Percentiles rank a stretch among this genome's conserved stretches.
phyloP scores from a whole-genome alignment of 2,797 vertebrate genomes.

The Ibycter americanus region DNA sequence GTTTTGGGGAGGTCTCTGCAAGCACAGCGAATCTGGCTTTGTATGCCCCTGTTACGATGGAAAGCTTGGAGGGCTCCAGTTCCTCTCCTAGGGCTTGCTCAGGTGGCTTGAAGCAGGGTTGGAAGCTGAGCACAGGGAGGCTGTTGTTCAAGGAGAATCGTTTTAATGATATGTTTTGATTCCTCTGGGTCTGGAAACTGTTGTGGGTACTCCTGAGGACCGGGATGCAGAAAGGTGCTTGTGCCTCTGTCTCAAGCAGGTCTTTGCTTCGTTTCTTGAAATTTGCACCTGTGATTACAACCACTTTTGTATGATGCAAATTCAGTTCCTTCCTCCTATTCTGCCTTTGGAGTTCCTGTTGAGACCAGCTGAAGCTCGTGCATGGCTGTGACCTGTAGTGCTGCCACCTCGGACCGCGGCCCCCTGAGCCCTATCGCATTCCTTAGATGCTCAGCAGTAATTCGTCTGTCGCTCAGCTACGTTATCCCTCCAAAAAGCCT shows the following conservation, averaged over 20 bases:
- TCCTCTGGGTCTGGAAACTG: neutral
- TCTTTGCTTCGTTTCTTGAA: neutral
- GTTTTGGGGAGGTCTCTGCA: neutral
- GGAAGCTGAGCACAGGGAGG: neutral
- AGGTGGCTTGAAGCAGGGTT: neutral
- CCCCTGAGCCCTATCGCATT: neutral
- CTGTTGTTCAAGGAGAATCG: neutral
- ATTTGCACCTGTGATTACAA: neutral
- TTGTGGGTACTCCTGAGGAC: neutral
- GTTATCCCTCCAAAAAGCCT: neutral
- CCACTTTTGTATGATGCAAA: neutral
- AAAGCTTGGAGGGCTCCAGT: neutral
- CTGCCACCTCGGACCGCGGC: neutral
- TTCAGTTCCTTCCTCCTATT: neutral
- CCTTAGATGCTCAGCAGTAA: neutral
- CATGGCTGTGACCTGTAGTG: neutral
- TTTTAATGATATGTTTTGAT: rapidly evolving
- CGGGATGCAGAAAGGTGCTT: neutral
- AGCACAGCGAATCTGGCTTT: rapidly evolving
- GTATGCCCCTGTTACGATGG: rapidly evolving
- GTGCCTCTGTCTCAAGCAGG: rapidly evolving
- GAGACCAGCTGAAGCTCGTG: rapidly evolving
- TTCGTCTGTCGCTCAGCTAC: neutral
- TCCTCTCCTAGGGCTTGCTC: neutral
- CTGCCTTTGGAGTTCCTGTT: neutral